These are phyloP conservation scores for Drosophila novamexicana DNA, from an alignment of 1,140 invertebrate species.

Conservation along the genomic window DNA sequence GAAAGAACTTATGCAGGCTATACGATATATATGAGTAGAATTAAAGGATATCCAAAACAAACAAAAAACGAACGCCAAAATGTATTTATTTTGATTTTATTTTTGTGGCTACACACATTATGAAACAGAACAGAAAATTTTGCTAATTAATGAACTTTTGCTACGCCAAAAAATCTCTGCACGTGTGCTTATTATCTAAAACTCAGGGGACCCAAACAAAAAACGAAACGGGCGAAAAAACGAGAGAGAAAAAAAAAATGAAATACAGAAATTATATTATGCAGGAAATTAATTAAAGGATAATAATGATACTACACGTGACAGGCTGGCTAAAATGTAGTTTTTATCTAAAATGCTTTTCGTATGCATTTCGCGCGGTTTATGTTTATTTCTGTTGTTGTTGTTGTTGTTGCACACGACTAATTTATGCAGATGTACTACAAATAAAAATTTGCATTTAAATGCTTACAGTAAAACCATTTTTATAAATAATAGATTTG, in stretches of 20 bases:
- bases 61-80: slow-evolving; percentile 12
- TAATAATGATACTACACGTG: slow-evolving; percentile 68
- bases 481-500: slow-evolving; percentile 72
- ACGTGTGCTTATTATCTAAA: slow-evolving; percentile 39
- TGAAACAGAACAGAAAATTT: slow-evolving; percentile 48
- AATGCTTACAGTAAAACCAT: slow-evolving; percentile 72
- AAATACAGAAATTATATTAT: slow-evolving; percentile 55
- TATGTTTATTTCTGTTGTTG: slow-evolving; percentile 7
- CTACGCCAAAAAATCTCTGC: slow-evolving; percentile 61
- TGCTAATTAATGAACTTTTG: slow-evolving; percentile 71
- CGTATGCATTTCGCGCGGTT: slow-evolving; percentile 43
- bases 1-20: slow-evolving; percentile 63
- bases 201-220: slow-evolving; percentile 29
- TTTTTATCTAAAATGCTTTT: slow-evolving; percentile 75
- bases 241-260: slow-evolving; percentile 3
- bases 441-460: slow-evolving; percentile 77
- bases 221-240: slow-evolving; percentile 6
- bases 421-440: slow-evolving; percentile 75
- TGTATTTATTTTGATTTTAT: not conserved
- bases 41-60: slow-evolving; percentile 18
- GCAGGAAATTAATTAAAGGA: slow-evolving; percentile 78
- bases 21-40: slow-evolving; percentile 39
- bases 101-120: slow-evolving; percentile 21
- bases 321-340: slow-evolving; percentile 66
- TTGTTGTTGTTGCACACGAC: slow-evolving; percentile 33